Evolutionary conservation across 2,888 invertebrate species (phyloP).

Genomic region (Cantharis lateralis): DNA sequence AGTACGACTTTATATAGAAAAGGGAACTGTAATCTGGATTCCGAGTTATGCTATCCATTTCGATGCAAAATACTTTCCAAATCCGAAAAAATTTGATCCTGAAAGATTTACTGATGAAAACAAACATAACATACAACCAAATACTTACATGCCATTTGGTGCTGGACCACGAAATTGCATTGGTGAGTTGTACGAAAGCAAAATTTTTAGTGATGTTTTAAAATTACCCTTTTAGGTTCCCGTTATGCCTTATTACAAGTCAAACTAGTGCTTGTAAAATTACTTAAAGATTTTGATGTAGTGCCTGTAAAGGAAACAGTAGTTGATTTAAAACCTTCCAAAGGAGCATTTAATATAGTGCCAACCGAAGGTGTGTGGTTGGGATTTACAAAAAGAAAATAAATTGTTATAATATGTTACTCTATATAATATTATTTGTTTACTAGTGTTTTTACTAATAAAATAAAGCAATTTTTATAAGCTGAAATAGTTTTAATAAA

Average conservation of each 20-base stretch:
- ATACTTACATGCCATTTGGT: slow-evolving; percentile 49
- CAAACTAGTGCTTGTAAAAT: background rate
- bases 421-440: no score
- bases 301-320: background rate
- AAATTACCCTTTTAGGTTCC: background rate
- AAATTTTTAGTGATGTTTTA: background rate
- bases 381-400: background rate
- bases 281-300: background rate
- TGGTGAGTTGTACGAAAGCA: slow-evolving; percentile 47
- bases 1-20: slow-evolving; percentile 26
- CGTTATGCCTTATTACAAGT: background rate
- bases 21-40: slow-evolving; percentile 34
- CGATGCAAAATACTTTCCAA: slow-evolving; percentile 42
- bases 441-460: no score
- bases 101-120: slow-evolving; percentile 60
- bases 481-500: no score
- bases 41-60: slow-evolving; percentile 41
- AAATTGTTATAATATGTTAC: no score
- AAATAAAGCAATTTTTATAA: no score
- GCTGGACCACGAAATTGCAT: slow-evolving; percentile 68
- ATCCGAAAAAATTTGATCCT: slow-evolving; percentile 48
- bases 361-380: background rate
- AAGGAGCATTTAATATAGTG: background rate
- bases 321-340: background rate
- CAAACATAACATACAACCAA: slow-evolving; percentile 54